Evolutionary conservation across 2,888 invertebrate genomes (phyloP).

Genomic region (Zhuqinia jingwanae): DNA sequence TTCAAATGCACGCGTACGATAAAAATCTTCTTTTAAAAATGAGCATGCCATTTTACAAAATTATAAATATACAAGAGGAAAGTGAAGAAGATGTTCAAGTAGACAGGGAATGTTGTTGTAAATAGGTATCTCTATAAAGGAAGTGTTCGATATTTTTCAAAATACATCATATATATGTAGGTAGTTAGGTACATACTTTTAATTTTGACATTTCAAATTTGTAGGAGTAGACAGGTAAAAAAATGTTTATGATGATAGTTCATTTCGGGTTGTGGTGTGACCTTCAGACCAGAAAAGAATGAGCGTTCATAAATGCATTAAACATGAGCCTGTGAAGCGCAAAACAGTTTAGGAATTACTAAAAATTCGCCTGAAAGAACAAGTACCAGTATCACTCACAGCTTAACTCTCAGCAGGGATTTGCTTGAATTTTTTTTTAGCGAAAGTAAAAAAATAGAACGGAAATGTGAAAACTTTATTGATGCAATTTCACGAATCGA

Average conservation of each 20-base stretch:
- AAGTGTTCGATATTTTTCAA: background rate
- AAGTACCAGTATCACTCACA: background rate
- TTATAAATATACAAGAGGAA: background rate
- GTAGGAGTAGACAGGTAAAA: constrained; percentile 10
- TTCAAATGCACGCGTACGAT: too few species aligned
- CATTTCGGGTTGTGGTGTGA: background rate
- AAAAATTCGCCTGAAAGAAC: constrained; percentile 7
- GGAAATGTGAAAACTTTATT: constrained; percentile 18
- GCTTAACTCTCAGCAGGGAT: background rate
- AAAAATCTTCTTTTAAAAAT: constrained; percentile 12
- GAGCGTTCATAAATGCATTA: background rate
- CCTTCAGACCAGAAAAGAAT: constrained; percentile 26
- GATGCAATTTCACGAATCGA: constrained; percentile 14
- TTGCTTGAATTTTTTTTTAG: background rate
- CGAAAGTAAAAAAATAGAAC: background rate
- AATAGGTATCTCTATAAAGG: too few species aligned
- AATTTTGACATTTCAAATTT: background rate
- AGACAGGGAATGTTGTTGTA: too few species aligned
- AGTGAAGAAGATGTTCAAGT: background rate
- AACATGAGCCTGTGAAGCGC: background rate
- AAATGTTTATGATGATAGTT: background rate
- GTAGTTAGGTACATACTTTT: too few species aligned
- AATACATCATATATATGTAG: too few species aligned
- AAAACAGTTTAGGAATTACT: background rate
- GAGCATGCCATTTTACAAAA: background rate